Evolutionary conservation across 2,797 vertebrate genomes (phyloP).

Genomic region (Galago senegalensis): DNA sequence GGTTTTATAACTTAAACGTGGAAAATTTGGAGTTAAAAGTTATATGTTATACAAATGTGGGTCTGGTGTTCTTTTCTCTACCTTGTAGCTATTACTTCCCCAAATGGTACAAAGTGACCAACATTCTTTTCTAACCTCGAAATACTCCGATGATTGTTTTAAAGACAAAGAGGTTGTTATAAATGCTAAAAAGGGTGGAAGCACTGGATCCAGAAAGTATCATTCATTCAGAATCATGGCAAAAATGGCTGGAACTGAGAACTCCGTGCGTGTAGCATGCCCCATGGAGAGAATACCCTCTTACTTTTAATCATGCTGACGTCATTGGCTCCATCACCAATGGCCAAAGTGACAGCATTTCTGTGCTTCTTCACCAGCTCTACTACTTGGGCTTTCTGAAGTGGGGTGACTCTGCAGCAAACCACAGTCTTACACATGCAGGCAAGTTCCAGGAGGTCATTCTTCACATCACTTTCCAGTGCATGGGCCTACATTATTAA

Average conservation of each 20-base stretch:
- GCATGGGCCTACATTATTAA: conserved; percentile 89
- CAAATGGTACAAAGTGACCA: neutral
- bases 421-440: conserved; percentile 93
- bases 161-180: neutral
- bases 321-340: conserved; percentile 93
- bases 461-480: conserved; percentile 91
- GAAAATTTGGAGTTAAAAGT: neutral
- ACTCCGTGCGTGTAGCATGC: neutral
- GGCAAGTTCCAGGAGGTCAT: conserved; percentile 91
- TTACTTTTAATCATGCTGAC: conserved; percentile 95
- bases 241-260: neutral
- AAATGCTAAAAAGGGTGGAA: neutral
- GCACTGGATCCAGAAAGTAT: neutral
- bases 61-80: neutral
- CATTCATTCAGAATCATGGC: neutral
- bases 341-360: conserved; percentile 91
- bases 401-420: conserved; percentile 93
- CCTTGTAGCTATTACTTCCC: neutral
- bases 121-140: conserved; percentile 8
- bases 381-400: conserved; percentile 94
- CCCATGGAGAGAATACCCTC: neutral
- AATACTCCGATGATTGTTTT: neutral
- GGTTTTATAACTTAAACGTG: neutral
- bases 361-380: conserved; percentile 93
- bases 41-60: neutral